Base-by-base conservation (phyloP, 2,797 vertebrate species). In the Lithobates sylvaticus region DNA sequence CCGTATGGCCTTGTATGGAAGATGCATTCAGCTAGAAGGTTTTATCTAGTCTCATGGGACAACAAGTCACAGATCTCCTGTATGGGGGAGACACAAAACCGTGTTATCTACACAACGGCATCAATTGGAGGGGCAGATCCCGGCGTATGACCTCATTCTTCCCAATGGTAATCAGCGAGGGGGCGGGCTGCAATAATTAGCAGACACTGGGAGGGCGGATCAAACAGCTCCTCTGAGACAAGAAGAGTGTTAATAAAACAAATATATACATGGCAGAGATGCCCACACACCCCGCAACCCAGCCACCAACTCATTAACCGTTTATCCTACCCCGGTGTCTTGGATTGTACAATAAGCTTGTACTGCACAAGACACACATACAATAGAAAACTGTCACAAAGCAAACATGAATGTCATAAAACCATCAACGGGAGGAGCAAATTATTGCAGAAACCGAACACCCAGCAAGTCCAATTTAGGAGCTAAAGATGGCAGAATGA, bases 1-100 rank as follows among this genome's bases (percentile, higher is more conserved):
- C 26, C 3, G 26, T 29, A 44, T 8, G 12, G 58, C 83, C 83
- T 64, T 78, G 67, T 84, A 72, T 65, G 76, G 76, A 71, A 65
- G 68, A 68, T n/a, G 15, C 34, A 61, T 54, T 29, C 75, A 61
- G 83, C 83, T 39, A 7, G 10, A 26, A 65, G 65, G 44, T 1
- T 77, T 77, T 72, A 84, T 78, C 65, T 27, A 23, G 75, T 84
- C 83, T 68, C 83, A 42, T n/a, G 83, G 54, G 83, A n/a, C 9
- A 10, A 5, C 13, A 42, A 29, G 15, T 32, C 23, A 65, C 5
- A 23, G 32, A 61, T 34, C 15, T 29, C 29, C 61, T 23, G 76
- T 10, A 13, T 21, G 23, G 67, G n/a, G 69, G 58, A 34, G 21
- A 39, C 64, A 58, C 65, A 73, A 5, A 29, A 67, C 75, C 8